Base-by-base conservation (phyloP, 2,888 invertebrate genomes). In the Drosophila paracracens region DNA sequence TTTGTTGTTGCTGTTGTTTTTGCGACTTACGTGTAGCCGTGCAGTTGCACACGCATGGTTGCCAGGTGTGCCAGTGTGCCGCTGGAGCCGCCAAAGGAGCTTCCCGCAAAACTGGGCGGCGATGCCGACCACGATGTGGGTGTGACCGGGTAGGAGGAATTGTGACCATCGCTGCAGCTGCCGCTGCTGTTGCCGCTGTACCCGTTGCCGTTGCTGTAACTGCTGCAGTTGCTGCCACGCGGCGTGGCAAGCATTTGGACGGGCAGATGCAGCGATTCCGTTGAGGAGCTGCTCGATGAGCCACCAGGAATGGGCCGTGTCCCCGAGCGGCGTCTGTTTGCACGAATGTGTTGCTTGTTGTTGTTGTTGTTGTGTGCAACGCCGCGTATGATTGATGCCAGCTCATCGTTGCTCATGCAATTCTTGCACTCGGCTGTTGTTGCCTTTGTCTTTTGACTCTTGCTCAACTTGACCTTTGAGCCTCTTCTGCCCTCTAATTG, bases 391-490 rank as follows among this genome's bases (percentile, higher is more conserved):
- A 88, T 88, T 70, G 67, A 60, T 35, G 91, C 90, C 66, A 88
- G 56, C 71, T 88, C 87, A 71, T 91, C 88, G 38, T 88, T 78
- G 73, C 73, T 90, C 91, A 88, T 90, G 70, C 91, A 86, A 38
- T 77, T 73, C 25, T 71, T 79, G 61, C 70, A 79, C 29, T 71
- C 61, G 5, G n/a, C n/a, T 51, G 75, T 21, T 51, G 65, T 54
- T 52, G 56, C 29, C 60, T 75, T 89, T 29, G 74, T 40, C 61
- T 88, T 81, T 53, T 46, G 70, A 52, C 64, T 57, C 52, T 70
- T 77, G 58, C 52, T 59, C 18, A 52, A 21, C 61, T 80, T 83
- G 35, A 60, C 51, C 62, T 75, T 83, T 36, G 69, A 53, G 16
- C 13, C 38, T n/a, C 56, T 29, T 38, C 38, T 25, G 4, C 16